Evolutionary conservation across 2,797 vertebrate genomes (phyloP), one percentile per base, ranked within the genome.

Genomic region (Galaxias olidus): DNA sequence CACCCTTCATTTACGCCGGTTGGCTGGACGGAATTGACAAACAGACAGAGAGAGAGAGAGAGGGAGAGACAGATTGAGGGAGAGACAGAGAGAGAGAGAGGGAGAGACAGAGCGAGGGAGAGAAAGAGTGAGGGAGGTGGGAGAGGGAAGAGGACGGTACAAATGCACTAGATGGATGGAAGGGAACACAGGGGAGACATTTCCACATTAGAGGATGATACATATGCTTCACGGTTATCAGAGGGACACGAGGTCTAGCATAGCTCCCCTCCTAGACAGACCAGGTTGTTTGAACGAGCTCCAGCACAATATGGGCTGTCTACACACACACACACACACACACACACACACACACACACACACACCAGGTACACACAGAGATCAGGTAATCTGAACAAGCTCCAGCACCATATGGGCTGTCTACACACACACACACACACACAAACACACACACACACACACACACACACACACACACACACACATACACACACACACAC

Each of bases 181-280:
- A 49, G 47, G 30, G 61, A 72, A 14, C 48, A 65, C 10, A 18
- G 54, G 66, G 68, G 66, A 64, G 62, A 65, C 30, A 60, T 43
- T 20, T 70, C 63, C 63, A 19, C 51, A 14, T 47, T 8, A 43
- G 51, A 63, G 41, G 56, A 5, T 55, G 55, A 74, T 69, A 63
- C 71, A 72, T 69, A 20, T 12, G 19, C 17, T 42, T 68, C 43
- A 58, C 9, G 13, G 45, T 66, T 52, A 59, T 73, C n/a, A 65
- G 59, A 17, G 53, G 45, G 73, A 75, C 55, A 65, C 19, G 41
- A 61, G 42, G 40, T 58, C 43, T 60, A 20, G 49, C 47, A 47
- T 15, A 14, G 19, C 30, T 71, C 41, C 62, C 61, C 47, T 65
- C 66, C 57, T 65, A 6, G 14, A 57, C 45, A 50, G 56, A 51